Base-by-base conservation (phyloP, 2,113 vertebrate genomes). In the Chaetodon trifascialis region DNA sequence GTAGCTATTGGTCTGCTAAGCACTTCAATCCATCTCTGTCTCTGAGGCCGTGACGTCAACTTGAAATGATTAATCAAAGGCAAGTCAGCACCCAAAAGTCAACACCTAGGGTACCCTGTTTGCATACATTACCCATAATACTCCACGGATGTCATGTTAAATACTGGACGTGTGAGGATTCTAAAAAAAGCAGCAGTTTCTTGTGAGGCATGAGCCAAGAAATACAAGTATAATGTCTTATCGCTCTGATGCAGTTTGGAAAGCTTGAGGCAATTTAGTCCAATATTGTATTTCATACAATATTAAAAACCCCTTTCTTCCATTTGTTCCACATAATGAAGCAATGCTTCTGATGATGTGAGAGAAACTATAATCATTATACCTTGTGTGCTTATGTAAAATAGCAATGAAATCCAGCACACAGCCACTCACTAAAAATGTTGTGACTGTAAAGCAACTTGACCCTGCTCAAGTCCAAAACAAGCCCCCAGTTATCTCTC, bases 1-100 rank as follows among this genome's bases (percentile, higher is more conserved):
- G 89, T 86, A 91, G 95, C 94, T 83, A 89, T 87, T 84, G 94
- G 89, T 94, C 94, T 88, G 95, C 94, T 92, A 92, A 96, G 93
- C 92, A 94, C 94, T 91, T 93, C 94, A 94, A 95, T 95, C 89
- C 72, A 89, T 94, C 96, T 96, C 96, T 96, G 96, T 96, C 95
- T 95, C 86, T 54, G 79, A 83, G 93, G 84, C 89, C 80, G 65
- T 88, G 90, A 93, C 92, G 91, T 93, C 91, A 91, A 74, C 83
- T 72, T 78, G 0, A 86, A 87, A 92, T 86, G 88, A 91, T 93
- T 90, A 88, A 93, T 94, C 88, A 93, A 55, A 89, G 82, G 70
- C 68, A 80, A 88, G 88, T 82, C 81, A 90, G 47, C 73, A 84
- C 70, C 67, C 74, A 54, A 86, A 88, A 87, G 83, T 30, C 88